Evolutionary conservation across 2,113 vertebrate genomes (phyloP), one percentile per base, ranked within the genome.

Genomic region (Vireo altiloquus): DNA sequence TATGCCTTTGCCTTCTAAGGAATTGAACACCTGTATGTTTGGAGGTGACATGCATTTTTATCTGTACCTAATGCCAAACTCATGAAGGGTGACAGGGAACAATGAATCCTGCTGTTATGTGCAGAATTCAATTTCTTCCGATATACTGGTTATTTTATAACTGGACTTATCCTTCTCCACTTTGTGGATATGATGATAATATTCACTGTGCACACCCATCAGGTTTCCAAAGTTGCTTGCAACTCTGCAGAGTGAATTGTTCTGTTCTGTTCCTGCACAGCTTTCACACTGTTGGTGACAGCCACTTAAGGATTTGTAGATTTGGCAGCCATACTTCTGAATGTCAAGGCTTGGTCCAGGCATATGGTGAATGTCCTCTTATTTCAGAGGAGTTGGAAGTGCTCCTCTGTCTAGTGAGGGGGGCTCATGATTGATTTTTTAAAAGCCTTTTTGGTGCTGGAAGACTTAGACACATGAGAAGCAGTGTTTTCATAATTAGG

Each of bases 1-100:
- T 25, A 42, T 0, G 0, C 0, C 1, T 86, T 76, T 88, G 46
- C 52, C 39, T 77, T 85, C 27, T 47, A 39, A 83, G 11, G 15
- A 11, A 15, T 33, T 50, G 24, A 91, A 69, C 30, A 70, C 6
- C 18, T 47, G 61, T 70, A 56, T 1, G 0, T 72, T 40, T 76
- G 31, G 54, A 69, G 24, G 1, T 42, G 40, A 42, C 40, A 11
- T 42, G 40, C 40, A 42, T 42, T 42, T 42, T 42, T 42, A 42
- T 40, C 47, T 60, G 19, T 46, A 63, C 40, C 57, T 79, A 37
- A 53, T 7, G n/a, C 27, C 42, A 75, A 78, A 87, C 15, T 60
- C 24, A 50, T 2, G 15, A 28, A 75, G 11, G 20, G 42, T 0
- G 0, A 64, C 33, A 63, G 44, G n/a, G 22, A 88, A 86, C 8